phyloP scores from a whole-genome alignment of 2,888 invertebrate species.

The Labia minor region DNA sequence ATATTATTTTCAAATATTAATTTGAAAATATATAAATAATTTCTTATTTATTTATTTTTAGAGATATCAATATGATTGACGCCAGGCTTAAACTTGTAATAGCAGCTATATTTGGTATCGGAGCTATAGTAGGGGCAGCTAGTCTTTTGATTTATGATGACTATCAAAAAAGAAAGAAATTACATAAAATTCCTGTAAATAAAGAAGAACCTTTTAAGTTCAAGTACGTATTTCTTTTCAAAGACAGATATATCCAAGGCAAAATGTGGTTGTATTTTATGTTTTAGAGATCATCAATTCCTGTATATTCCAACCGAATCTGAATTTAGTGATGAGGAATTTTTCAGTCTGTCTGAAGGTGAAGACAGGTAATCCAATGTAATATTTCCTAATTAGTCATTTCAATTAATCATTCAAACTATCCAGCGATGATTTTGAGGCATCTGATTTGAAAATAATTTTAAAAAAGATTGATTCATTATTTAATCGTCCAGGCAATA shows the following conservation, averaged over 20 bases:
- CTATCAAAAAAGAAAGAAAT: background rate
- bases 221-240: background rate
- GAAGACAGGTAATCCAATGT: background rate
- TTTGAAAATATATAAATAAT: too few species aligned
- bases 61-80: too few species aligned
- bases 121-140: background rate
- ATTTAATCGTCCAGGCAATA: background rate
- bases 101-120: background rate
- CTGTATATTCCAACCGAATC: background rate
- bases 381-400: background rate
- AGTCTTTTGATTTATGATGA: background rate
- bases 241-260: background rate
- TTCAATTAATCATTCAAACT: background rate
- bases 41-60: too few species aligned
- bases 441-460: background rate
- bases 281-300: background rate
- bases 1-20: too few species aligned
- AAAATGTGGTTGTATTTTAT: background rate
- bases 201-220: background rate
- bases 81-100: background rate
- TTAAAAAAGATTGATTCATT: background rate
- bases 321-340: background rate
- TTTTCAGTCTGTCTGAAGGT: background rate
- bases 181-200: background rate
- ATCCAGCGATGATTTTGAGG: background rate